phyloP scores from a whole-genome alignment of 2,888 invertebrate species.

The Plebejus argus region DNA sequence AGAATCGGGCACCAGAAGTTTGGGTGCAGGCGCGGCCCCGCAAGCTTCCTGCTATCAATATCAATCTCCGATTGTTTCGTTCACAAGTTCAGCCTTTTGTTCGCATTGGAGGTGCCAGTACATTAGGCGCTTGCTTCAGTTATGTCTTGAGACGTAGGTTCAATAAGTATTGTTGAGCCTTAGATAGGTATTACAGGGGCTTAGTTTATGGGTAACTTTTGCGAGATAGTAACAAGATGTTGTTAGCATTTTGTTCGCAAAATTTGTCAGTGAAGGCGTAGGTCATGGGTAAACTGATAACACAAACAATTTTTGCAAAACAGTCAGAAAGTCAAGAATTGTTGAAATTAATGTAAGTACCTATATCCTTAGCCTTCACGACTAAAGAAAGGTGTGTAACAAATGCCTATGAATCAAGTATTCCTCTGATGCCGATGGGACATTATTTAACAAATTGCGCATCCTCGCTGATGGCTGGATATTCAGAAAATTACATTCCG shows the following conservation, averaged over 20 bases:
- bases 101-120: neutral
- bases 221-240: too few species aligned
- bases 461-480: neutral
- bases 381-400: too few species aligned
- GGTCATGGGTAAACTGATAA: too few species aligned
- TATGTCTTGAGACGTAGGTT: neutral
- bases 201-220: neutral
- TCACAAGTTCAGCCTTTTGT: neutral
- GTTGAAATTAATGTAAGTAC: too few species aligned
- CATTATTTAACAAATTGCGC: neutral
- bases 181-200: neutral
- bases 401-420: too few species aligned
- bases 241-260: too few species aligned
- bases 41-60: slow-evolving; percentile 61
- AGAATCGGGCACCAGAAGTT: slow-evolving; percentile 22
- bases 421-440: too few species aligned
- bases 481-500: neutral
- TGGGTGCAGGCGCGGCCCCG: slow-evolving; percentile 33
- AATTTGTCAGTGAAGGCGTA: too few species aligned
- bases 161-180: neutral
- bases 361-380: too few species aligned
- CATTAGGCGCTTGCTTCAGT: neutral
- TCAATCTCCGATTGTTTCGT: slow-evolving; percentile 56
- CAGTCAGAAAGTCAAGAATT: too few species aligned
- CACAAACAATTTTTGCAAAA: too few species aligned